phyloP scores from a whole-genome alignment of 1,140 invertebrate species.

The Drosophila erecta region DNA sequence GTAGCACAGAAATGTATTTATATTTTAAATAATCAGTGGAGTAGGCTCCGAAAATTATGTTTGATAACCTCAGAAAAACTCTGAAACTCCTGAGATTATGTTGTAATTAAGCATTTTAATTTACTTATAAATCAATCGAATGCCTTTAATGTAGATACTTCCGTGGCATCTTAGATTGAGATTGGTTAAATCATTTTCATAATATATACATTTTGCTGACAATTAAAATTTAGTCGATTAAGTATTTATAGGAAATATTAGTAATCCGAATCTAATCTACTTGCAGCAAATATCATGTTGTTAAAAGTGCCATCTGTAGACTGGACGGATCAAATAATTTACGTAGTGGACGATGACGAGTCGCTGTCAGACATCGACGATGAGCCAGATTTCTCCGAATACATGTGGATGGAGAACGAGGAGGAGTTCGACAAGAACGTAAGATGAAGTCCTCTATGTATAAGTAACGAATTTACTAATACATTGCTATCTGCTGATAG shows the following conservation, averaged over 20 bases:
- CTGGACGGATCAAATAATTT: conserved; percentile 84
- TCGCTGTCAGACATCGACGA: conserved; percentile 85
- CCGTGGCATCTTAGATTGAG: background rate
- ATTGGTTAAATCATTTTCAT: background rate
- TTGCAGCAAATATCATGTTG: conserved; percentile 72
- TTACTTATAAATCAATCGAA: background rate
- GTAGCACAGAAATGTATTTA: too few relatives aligned
- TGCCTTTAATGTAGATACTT: background rate
- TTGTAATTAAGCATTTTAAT: background rate
- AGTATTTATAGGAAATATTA: background rate
- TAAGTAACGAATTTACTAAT: background rate
- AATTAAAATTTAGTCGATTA: background rate
- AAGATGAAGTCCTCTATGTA: conserved; percentile 19
- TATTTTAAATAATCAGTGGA: too few relatives aligned
- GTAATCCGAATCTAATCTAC: background rate
- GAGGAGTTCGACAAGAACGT: conserved; percentile 95
- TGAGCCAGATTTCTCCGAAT: conserved; percentile 92
- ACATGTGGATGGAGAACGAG: conserved; percentile 96
- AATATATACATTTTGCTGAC: background rate
- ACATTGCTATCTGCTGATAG: conserved; percentile 82
- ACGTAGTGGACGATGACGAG: conserved; percentile 85
- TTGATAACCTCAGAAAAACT: background rate
- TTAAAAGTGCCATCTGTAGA: conserved; percentile 83
- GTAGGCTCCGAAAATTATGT: background rate
- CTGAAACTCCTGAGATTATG: conserved; percentile 6